phyloP scores from a whole-genome alignment of 2,888 invertebrate genomes.

The Hoplodrina blanda region DNA sequence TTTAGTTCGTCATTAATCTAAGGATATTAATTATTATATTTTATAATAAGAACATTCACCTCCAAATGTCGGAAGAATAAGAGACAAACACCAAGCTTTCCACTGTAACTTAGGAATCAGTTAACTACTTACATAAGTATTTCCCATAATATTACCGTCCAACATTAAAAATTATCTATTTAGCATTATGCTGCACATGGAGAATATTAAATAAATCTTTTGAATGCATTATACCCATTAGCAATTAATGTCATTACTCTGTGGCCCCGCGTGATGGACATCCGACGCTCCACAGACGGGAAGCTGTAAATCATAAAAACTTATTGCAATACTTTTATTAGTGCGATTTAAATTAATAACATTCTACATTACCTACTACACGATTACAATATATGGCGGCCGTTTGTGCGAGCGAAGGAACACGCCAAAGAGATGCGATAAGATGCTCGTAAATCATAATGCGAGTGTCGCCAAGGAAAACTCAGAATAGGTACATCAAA shows the following conservation, averaged over 20 bases:
- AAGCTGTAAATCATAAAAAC: conserved; percentile 48
- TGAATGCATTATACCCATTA: conserved; percentile 33
- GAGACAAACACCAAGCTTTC: too few species aligned
- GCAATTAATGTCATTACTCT: conserved; percentile 32
- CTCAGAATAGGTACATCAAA: conserved; percentile 37
- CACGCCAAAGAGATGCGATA: neutral
- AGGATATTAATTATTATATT: too few species aligned
- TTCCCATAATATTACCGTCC: neutral
- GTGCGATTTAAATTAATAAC: conserved; percentile 46
- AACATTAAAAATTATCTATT: neutral
- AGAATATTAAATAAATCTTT: conserved; percentile 24
- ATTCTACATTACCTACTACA: neutral
- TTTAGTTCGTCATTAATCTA: too few species aligned
- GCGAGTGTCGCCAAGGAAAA: conserved; percentile 36
- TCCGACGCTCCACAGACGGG: conserved; percentile 21
- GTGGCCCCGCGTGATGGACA: conserved; percentile 38
- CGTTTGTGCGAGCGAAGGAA: conserved; percentile 20
- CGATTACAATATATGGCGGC: conserved; percentile 18
- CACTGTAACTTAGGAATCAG: neutral
- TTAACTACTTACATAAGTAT: neutral
- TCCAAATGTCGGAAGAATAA: neutral
- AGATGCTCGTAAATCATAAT: conserved; percentile 41
- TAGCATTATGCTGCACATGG: neutral
- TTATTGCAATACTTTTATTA: conserved; percentile 39
- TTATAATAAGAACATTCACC: too few species aligned